Percentiles rank a stretch among this genome's conserved stretches.
phyloP scores from a whole-genome alignment of 2,888 invertebrate genomes.

The Caradrina kadenii region DNA sequence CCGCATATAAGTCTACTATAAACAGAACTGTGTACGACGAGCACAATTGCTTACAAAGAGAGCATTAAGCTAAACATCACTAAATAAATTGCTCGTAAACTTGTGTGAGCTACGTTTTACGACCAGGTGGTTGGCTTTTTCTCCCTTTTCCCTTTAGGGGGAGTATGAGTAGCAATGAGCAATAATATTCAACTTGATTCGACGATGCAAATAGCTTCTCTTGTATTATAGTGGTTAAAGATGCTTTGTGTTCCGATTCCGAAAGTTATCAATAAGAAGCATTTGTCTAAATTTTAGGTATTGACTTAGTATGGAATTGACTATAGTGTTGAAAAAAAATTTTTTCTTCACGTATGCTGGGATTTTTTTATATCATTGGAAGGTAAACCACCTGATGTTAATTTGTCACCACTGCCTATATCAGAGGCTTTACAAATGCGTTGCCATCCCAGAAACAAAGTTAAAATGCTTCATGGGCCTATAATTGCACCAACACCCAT shows the following conservation, averaged over 20 bases:
- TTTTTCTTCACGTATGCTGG: too few relatives aligned
- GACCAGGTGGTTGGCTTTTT: conserved; percentile 51
- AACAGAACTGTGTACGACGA: conserved; percentile 33
- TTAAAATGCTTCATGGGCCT: too few relatives aligned
- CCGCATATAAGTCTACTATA: conserved; percentile 24
- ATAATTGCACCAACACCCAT: too few relatives aligned
- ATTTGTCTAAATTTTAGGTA: too few relatives aligned
- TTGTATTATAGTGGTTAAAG: not conserved
- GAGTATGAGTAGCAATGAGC: conserved; percentile 32
- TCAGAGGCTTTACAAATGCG: too few relatives aligned
- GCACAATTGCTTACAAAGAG: conserved; percentile 54
- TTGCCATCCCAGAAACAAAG: too few relatives aligned
- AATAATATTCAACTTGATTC: conserved; percentile 38
- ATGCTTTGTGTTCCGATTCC: not conserved
- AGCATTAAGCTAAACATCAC: conserved; percentile 52
- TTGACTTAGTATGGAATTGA: too few relatives aligned
- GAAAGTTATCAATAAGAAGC: not conserved
- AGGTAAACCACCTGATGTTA: too few relatives aligned
- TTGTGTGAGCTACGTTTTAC: conserved; percentile 42
- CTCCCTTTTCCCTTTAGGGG: conserved; percentile 19
- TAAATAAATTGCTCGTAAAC: conserved; percentile 56
- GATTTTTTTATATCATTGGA: too few relatives aligned
- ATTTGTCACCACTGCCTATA: too few relatives aligned
- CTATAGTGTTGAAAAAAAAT: too few relatives aligned
- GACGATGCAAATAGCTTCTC: conserved; percentile 45